These are phyloP conservation scores for Actinemys pallida DNA, from an alignment of 2,113 vertebrate genomes.

Conservation along the genomic window DNA sequence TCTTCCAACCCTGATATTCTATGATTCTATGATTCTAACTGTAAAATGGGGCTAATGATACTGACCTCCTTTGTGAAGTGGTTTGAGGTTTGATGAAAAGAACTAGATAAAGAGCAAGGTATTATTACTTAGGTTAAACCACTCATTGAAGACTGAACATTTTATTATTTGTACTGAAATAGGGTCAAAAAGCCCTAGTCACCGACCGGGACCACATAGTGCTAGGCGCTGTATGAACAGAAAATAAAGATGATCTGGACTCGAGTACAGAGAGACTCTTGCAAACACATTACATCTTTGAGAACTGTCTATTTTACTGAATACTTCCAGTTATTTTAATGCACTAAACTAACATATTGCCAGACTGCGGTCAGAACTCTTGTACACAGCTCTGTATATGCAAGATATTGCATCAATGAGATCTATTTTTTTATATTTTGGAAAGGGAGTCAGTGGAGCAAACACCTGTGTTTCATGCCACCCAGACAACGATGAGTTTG, in stretches of 20 bases:
- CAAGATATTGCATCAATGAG: background rate
- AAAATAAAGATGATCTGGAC: background rate
- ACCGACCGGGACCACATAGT: background rate
- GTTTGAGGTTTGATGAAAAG: background rate
- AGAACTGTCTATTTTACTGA: conserved; percentile 4
- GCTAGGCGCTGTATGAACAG: background rate
- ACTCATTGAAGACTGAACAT: conserved; percentile 12
- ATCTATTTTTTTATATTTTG: background rate
- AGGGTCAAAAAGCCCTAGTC: background rate
- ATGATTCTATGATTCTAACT: background rate
- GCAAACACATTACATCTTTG: conserved; percentile 34
- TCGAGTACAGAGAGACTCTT: background rate
- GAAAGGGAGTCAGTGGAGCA: background rate
- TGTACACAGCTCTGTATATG: accelerated
- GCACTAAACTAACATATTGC: background rate
- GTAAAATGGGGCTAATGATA: background rate
- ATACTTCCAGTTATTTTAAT: conserved; percentile 33
- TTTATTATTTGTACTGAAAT: conserved; percentile 37
- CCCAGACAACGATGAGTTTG: background rate
- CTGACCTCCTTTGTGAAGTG: background rate
- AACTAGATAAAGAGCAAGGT: background rate
- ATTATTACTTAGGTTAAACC: conserved; percentile 11
- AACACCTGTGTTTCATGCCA: background rate
- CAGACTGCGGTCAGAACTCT: background rate
- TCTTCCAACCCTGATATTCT: too few relatives aligned